Evolutionary conservation across 2,888 invertebrate genomes (phyloP).

Genomic region (Syritta pipiens): DNA sequence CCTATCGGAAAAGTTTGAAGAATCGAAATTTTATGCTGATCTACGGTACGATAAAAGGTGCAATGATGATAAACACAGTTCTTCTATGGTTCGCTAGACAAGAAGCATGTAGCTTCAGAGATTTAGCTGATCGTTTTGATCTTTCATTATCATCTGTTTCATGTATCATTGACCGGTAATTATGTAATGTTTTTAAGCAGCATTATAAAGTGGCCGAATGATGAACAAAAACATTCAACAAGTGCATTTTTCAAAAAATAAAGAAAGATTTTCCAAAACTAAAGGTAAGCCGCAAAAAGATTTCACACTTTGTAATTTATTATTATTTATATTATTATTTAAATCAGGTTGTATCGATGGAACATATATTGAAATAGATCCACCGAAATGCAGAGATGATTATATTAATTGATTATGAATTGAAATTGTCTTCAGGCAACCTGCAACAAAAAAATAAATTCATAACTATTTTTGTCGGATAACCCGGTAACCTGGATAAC

Average conservation of each 20-base stretch:
- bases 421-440: not conserved
- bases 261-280: not conserved
- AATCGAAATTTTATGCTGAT: not conserved
- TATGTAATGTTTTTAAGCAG: not conserved
- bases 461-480: constrained; percentile 1
- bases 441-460: constrained; percentile 13
- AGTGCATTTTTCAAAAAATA: not conserved
- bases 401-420: not conserved
- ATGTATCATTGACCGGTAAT: not conserved
- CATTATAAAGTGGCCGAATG: constrained; percentile 6
- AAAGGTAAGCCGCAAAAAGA: not conserved
- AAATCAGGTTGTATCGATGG: constrained; percentile 1
- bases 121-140: not conserved
- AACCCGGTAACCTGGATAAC: not conserved
- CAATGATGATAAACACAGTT: not conserved
- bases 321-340: not conserved
- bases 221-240: not conserved
- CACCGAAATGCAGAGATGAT: not conserved
- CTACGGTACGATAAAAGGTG: constrained; percentile 9
- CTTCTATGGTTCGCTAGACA: constrained; percentile 25
- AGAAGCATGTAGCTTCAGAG: constrained; percentile 5
- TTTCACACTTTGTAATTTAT: not conserved
- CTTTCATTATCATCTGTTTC: not conserved
- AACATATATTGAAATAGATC: constrained; percentile 3
- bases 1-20: not conserved